phyloP scores from a whole-genome alignment of 2,797 vertebrate species.

The Myotis pilosus region DNA sequence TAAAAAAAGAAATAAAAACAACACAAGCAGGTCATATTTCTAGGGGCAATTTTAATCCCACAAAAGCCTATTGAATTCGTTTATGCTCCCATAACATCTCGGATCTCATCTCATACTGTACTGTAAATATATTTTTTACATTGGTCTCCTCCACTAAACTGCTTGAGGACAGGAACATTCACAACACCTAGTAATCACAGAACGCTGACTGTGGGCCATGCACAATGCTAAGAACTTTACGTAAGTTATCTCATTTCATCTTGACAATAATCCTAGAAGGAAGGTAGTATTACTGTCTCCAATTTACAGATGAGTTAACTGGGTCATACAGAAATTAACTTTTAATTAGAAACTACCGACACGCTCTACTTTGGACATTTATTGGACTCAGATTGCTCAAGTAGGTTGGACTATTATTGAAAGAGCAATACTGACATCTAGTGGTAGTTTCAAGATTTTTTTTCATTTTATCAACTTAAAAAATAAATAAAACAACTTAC shows the following conservation, averaged over 20 bases:
- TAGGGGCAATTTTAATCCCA: not conserved
- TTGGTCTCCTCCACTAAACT: not conserved
- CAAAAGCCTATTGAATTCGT: not conserved
- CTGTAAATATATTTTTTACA: not conserved
- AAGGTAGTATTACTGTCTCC: not conserved
- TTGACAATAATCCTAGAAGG: not conserved
- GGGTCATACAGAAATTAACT: not conserved
- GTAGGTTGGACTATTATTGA: not conserved
- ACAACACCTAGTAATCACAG: not conserved
- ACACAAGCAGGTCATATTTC: not conserved
- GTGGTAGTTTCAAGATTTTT: constrained; percentile 53
- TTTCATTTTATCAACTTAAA: not conserved
- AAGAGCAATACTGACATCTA: constrained; percentile 69
- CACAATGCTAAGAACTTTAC: not conserved
- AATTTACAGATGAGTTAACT: not conserved
- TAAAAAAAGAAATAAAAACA: not conserved
- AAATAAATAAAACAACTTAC: not conserved
- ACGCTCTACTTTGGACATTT: not conserved
- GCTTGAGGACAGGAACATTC: not conserved
- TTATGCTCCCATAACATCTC: not conserved
- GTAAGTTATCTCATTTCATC: not conserved
- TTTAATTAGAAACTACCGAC: not conserved
- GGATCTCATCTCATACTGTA: not conserved
- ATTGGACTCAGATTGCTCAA: not conserved
- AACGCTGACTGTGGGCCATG: not conserved